Conservation (phyloP, 2,888 invertebrate species). For the Drosophila melanosoma region DNA sequence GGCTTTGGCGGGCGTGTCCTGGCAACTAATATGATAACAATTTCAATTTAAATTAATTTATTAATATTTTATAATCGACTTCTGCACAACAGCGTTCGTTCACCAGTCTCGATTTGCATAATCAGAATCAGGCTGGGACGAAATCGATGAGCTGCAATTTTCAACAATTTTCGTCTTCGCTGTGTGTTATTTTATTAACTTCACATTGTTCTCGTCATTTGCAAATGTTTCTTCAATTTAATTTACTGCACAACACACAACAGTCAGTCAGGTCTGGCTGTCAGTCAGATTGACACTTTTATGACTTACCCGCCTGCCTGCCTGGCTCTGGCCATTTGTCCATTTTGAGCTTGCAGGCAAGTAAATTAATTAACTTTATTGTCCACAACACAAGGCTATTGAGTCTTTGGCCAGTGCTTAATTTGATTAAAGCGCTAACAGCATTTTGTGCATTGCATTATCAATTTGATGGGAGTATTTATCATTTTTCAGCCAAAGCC, state of each 20-base stretch:
- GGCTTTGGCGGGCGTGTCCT: not conserved
- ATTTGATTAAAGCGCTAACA: constrained; percentile 70
- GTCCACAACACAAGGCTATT: constrained; percentile 39
- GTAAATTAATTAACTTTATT: constrained; percentile 74
- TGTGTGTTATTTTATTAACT: constrained; percentile 66
- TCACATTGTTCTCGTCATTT: constrained; percentile 44
- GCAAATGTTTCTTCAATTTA: constrained; percentile 58
- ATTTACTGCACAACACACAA: constrained; percentile 52
- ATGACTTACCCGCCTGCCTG: constrained; percentile 9
- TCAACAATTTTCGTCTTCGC: constrained; percentile 23
- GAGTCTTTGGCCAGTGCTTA: constrained; percentile 32
- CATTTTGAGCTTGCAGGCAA: constrained; percentile 28
- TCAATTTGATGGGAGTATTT: constrained; percentile 59
- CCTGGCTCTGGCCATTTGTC: not conserved
- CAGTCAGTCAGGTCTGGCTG: not conserved
- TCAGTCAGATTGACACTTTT: not conserved
- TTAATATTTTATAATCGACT: constrained; percentile 78
- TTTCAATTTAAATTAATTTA: constrained; percentile 70
- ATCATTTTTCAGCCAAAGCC: constrained; percentile 39
- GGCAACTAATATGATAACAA: constrained; percentile 39
- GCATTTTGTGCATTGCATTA: constrained; percentile 51
- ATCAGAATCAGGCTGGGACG: constrained; percentile 63
- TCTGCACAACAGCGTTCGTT: constrained; percentile 18
- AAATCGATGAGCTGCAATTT: constrained; percentile 44
- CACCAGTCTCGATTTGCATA: constrained; percentile 69